Base-by-base conservation (phyloP, 2,888 invertebrate species). In the Augochlorella aurata region DNA sequence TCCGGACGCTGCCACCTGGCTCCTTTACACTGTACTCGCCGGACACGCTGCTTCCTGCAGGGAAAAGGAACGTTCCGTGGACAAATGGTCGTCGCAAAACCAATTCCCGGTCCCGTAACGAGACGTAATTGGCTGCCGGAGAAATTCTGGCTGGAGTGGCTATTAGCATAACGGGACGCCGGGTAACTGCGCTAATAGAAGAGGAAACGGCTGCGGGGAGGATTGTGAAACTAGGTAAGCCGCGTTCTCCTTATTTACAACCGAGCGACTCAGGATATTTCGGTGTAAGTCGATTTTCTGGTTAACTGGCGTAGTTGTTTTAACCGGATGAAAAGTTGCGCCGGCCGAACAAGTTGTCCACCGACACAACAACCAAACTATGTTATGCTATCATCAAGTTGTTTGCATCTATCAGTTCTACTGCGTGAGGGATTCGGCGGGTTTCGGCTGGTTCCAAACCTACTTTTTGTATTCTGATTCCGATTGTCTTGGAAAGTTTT, bases 11-110 rank as follows among this genome's bases (percentile, higher is more conserved):
- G 54, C 94, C 94, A 74, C 93, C 94, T 21, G 94, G 94, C 80
- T 94, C 94, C 74, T 93, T 91, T 24, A 94, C 91, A 52, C 92
- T 92, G 87, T 94, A 94, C 81, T 94, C 93, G 29, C 94, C 94
- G 49, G 92, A 88, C 54, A 94, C 93, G 65, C 91, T 91, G 84
- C 90, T 90, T 54, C 93, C 93, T 93, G 79, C 47, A 67, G 66
- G 74, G 58, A 38, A 63, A 74, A 72, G 47, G 49, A 58, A 73
- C 70, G 14, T 12, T 24, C 38, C 38, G 18, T 45, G n/a, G 29
- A 72, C 21, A 16, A 24, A 54, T n/a, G 63, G 66, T 68, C 29
- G 12, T 69, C 70, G 71, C 29, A 58, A 58, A 66, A 68, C 47
- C 79, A 58, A 82, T 83, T 75, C 69, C 54, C 49, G 5, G 45